Conservation (phyloP, 2,113 vertebrate genomes). For the Alectura lathami region DNA sequence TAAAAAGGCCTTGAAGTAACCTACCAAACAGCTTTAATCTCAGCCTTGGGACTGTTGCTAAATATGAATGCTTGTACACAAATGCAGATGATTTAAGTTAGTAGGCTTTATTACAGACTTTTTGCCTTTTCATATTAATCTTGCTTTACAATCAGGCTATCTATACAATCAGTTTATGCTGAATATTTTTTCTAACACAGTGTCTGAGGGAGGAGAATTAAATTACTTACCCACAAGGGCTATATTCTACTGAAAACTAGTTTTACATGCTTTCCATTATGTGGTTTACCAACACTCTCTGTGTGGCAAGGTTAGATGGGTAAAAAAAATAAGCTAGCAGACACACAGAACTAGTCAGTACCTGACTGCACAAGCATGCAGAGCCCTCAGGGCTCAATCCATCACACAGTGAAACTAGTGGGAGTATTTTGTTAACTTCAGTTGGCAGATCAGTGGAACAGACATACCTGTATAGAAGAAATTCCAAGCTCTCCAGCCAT, state of each 20-base stretch:
- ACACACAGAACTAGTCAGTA: neutral
- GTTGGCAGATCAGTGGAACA: neutral
- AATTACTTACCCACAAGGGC: conserved; percentile 71
- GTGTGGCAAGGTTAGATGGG: neutral
- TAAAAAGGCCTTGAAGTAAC: conserved; percentile 88
- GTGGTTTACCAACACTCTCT: conserved; percentile 42
- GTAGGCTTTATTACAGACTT: conserved; percentile 78
- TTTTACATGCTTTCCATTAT: conserved; percentile 60
- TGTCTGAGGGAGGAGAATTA: conserved; percentile 33
- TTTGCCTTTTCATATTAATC: conserved; percentile 80
- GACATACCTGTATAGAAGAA: neutral
- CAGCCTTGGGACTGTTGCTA: conserved; percentile 85
- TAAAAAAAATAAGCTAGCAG: neutral
- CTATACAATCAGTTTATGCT: conserved; percentile 74
- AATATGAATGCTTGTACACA: conserved; percentile 83
- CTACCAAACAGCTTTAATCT: conserved; percentile 86
- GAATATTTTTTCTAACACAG: conserved; percentile 66
- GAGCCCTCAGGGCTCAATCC: neutral
- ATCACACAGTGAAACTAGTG: conserved; percentile 8
- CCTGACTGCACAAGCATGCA: neutral
- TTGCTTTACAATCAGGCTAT: conserved; percentile 79
- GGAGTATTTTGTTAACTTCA: conserved; percentile 34
- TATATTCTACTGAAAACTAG: conserved; percentile 69
- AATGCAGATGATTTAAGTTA: conserved; percentile 81
- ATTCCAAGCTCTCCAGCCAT: neutral